Percentiles rank a stretch among this genome's conserved stretches.
These are phyloP conservation scores for Onychostoma macrolepis DNA, from an alignment of 2,113 vertebrate species.

Conservation along the genomic window DNA sequence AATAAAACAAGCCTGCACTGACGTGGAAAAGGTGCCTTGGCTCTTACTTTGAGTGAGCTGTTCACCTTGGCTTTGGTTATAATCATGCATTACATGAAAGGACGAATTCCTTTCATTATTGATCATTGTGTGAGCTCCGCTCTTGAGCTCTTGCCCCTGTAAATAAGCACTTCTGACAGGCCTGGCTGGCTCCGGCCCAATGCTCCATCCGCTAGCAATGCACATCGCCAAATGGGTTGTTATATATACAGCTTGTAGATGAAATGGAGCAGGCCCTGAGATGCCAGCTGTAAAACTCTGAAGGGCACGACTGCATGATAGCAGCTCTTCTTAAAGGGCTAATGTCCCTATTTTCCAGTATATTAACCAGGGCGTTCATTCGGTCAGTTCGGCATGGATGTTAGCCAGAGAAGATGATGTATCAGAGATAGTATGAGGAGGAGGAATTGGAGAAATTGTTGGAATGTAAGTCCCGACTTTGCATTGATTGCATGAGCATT, in stretches of 20 bases:
- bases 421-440: not conserved
- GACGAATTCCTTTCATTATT: conserved; percentile 77
- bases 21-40: conserved; percentile 75
- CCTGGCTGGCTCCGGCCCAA: conserved; percentile 38
- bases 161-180: conserved; percentile 56
- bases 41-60: conserved; percentile 70
- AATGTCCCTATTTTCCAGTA: conserved; percentile 32
- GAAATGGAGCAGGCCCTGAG: conserved; percentile 53
- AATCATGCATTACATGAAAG: conserved; percentile 85
- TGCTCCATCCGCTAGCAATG: conserved; percentile 43
- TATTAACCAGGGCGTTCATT: conserved; percentile 15
- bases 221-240: conserved; percentile 46
- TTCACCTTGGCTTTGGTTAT: conserved; percentile 78
- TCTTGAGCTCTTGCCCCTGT: conserved; percentile 49
- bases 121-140: conserved; percentile 64
- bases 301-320: conserved; percentile 41
- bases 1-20: conserved; percentile 80
- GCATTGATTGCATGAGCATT: not conserved
- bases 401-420: not conserved
- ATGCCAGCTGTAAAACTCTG: conserved; percentile 45
- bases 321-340: conserved; percentile 21
- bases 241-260: conserved; percentile 44
- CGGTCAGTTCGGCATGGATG: not conserved
- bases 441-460: not conserved
- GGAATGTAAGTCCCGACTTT: not conserved